phyloP scores from a whole-genome alignment of 2,888 invertebrate genomes.

The Bhutanitis thaidina region DNA sequence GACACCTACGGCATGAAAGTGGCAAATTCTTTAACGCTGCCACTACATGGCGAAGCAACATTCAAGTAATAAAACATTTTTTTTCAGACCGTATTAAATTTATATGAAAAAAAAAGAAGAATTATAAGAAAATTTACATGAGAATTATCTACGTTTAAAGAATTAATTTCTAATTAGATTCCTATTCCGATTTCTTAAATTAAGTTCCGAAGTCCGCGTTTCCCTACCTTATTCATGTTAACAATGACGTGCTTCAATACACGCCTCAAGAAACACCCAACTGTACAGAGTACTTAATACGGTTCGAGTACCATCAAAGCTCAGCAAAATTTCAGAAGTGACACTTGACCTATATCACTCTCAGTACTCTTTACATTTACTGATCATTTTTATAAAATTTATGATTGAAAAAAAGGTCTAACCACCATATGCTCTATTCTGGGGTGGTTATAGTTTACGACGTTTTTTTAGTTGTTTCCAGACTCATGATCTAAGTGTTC shows the following conservation, averaged over 20 bases:
- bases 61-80: no score
- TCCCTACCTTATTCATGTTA: constrained; percentile 2
- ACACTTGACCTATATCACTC: constrained; percentile 14
- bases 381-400: not conserved
- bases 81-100: no score
- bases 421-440: no score
- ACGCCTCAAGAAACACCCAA: constrained; percentile 12
- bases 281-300: constrained; percentile 16
- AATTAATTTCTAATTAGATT: not conserved
- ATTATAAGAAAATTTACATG: no score
- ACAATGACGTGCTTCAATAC: constrained; percentile 16
- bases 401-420: not conserved
- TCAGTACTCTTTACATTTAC: constrained; percentile 1
- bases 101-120: no score
- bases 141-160: no score
- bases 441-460: no score
- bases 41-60: no score
- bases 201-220: not conserved
- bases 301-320: constrained; percentile 14
- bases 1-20: no score
- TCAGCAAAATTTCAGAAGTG: constrained; percentile 17
- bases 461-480: no score
- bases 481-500: no score
- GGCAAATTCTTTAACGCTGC: no score
- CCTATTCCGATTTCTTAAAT: constrained; percentile 1